A percentile compares a stretch with the other conserved stretches of the same genome.
phyloP scores from a whole-genome alignment of 92 coral and sea anemone species.

The Paramuricea clavata region DNA sequence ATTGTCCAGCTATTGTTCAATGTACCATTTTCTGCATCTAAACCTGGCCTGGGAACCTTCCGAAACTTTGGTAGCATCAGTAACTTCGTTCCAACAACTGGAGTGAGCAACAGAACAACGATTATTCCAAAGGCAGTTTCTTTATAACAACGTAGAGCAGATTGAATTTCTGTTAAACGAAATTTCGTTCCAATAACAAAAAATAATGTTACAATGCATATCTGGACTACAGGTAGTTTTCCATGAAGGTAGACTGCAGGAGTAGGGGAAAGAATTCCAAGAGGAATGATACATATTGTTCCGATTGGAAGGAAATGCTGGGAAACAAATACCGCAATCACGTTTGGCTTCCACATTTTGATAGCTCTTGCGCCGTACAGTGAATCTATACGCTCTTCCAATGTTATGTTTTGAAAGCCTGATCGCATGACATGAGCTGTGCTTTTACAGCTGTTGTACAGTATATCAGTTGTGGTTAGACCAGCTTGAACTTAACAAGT shows the following conservation, averaged over 20 bases:
- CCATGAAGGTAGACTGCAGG: conserved; percentile 6
- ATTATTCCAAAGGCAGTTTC: neutral
- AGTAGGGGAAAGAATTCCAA: conserved; percentile 13
- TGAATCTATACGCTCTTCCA: too few species aligned
- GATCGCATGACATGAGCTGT: too few species aligned
- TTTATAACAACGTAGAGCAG: conserved; percentile 9
- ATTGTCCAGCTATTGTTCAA: neutral
- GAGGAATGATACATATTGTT: conserved; percentile 5
- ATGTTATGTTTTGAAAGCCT: too few species aligned
- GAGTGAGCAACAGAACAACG: neutral
- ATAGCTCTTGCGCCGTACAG: too few species aligned
- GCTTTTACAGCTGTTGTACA: too few species aligned
- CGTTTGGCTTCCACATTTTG: neutral
- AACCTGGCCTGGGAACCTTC: neutral
- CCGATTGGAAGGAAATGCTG: conserved; percentile 13
- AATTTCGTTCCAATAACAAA: conserved; percentile 14
- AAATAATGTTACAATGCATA: conserved; percentile 6
- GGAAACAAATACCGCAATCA: neutral
- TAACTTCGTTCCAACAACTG: neutral
- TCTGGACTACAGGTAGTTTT: conserved; percentile 10
- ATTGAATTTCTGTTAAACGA: conserved; percentile 12
- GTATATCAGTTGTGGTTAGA: too few species aligned
- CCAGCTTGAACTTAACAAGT: too few species aligned
- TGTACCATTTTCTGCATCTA: neutral
- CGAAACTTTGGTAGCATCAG: neutral